Conservation (phyloP, 2,797 vertebrate species). For the Hyperoplus immaculatus region DNA sequence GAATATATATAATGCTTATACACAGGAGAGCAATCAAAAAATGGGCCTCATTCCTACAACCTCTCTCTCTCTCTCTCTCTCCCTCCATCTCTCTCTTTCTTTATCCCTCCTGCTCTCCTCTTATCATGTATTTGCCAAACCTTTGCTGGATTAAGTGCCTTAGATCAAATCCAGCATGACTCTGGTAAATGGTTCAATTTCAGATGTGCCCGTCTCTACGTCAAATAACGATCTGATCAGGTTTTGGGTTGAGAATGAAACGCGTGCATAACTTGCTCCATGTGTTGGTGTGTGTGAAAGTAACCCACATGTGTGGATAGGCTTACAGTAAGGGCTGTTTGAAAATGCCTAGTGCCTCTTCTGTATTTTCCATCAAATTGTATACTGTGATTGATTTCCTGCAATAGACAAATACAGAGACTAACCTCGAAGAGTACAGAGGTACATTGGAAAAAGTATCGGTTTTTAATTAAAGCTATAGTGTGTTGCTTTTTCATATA, state of each 20-base stretch:
- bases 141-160: constrained; percentile 55
- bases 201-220: constrained; percentile 57
- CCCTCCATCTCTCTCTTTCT: constrained; percentile 14
- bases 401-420: neutral
- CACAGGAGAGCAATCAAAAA: constrained; percentile 77
- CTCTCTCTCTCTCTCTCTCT: constrained; percentile 4
- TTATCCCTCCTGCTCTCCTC: constrained; percentile 26
- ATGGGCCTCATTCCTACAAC: constrained; percentile 59
- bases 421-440: too few relatives aligned
- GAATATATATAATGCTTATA: constrained; percentile 72
- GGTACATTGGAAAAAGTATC: too few relatives aligned
- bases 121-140: constrained; percentile 60
- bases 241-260: constrained; percentile 63
- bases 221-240: constrained; percentile 69
- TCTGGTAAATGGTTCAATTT: constrained; percentile 75
- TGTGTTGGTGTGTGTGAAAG: constrained; percentile 61
- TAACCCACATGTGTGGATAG: constrained; percentile 51
- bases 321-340: constrained; percentile 40
- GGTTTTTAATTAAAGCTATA: too few relatives aligned
- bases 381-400: constrained; percentile 23
- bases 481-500: too few relatives aligned
- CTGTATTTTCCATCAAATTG: constrained; percentile 46
- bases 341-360: constrained; percentile 57
- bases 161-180: constrained; percentile 73
- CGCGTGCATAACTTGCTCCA: constrained; percentile 74